These are phyloP conservation scores for Molossus molossus DNA, from an alignment of 2,797 vertebrate genomes.

Conservation along the genomic window DNA sequence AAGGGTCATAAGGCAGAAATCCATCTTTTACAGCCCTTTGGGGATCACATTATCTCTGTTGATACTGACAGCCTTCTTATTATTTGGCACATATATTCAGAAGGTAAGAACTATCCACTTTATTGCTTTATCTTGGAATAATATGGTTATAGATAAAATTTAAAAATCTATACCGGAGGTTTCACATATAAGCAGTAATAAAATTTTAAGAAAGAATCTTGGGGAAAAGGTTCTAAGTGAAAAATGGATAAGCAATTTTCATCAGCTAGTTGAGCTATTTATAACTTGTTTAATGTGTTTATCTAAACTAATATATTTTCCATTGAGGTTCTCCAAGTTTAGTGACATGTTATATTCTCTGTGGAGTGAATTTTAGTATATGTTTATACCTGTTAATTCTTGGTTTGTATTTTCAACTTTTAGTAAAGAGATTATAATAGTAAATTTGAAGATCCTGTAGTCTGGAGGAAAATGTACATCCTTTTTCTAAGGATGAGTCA, in stretches of 20 bases:
- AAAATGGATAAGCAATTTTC: conserved; percentile 3
- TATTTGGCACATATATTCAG: conserved; percentile 95
- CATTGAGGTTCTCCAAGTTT: not conserved
- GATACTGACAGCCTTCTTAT: conserved; percentile 94
- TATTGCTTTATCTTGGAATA: conserved; percentile 27
- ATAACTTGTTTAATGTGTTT: not conserved
- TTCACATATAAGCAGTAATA: conserved; percentile 22
- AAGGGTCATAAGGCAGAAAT: conserved; percentile 94
- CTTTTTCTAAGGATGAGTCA: conserved; percentile 30
- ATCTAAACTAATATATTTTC: conserved; percentile 9
- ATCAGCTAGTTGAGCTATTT: conserved; percentile 3
- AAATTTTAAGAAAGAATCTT: not conserved
- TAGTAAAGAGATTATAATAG: conserved; percentile 2
- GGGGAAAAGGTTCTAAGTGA: conserved; percentile 25
- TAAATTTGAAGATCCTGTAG: conserved; percentile 27
- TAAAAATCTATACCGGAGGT: not conserved
- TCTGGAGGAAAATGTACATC: conserved; percentile 29
- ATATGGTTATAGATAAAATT: conserved; percentile 54
- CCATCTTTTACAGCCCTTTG: conserved; percentile 95
- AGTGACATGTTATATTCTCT: not conserved
- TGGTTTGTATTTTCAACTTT: conserved; percentile 47
- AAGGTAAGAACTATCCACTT: conserved; percentile 90
- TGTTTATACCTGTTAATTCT: conserved; percentile 22
- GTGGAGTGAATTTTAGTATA: conserved; percentile 35
- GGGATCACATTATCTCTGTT: conserved; percentile 96